Base-by-base conservation (phyloP, 2,113 vertebrate genomes). In the Himantopus leucocephalus region DNA sequence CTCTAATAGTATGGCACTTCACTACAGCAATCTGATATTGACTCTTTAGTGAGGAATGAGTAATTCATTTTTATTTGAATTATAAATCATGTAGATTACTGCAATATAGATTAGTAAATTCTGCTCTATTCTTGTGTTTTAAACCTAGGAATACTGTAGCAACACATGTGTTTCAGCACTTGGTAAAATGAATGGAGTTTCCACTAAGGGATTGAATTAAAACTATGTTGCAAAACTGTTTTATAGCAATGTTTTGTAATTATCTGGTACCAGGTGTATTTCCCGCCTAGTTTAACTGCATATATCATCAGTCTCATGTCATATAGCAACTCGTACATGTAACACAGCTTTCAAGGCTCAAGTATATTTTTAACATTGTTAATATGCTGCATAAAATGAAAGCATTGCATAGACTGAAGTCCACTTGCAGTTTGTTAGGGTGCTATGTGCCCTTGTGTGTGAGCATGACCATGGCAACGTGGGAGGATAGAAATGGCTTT, bases 51-150 rank as follows among this genome's bases (percentile, higher is more conserved):
- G 88, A 84, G 83, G 35, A 89, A 67, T 43, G 50, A 91, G 83
- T 56, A 48, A 80, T 66, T 94, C 0, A 12, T 52, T 96, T 95
- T 88, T 74, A 81, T 93, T 88, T 81, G 56, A 78, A 56, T 81
- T 89, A 52, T 91, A 93, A 92, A 91, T 94, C 86, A 47, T 55
- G 50, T 43, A 34, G 71, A 52, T 93, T 76, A 88, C 74, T 93
- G 62, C 37, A 87, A 18, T 84, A 22, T 10, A 85, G 55, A 19
- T 74, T 34, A 60, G 59, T 92, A 67, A 88, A 41, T 75, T 81
- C 64, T 86, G 23, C 63, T 79, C 15, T 82, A 9, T 60, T 79
- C 64, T 39, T 22, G 1, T 60, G 60, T 86, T 83, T 73, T 82
- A 82, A 86, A 89, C 22, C 79, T 47, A 86, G 75, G 59, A 71